Evolutionary conservation across 1,140 invertebrate genomes (phyloP).

Genomic region (Limonius californicus): DNA sequence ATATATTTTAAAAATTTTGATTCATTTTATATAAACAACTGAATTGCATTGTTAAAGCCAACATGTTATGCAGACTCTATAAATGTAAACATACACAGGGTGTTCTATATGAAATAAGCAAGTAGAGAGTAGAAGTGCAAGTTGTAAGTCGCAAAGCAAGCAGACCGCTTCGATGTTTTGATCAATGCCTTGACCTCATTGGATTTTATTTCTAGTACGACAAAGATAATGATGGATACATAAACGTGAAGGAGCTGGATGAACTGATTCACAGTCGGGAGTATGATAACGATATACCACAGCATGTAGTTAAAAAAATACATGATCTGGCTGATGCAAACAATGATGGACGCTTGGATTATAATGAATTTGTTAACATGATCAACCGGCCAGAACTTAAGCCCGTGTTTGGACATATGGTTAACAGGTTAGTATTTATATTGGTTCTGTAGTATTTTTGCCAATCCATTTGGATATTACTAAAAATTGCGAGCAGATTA

Average conservation of each 20-base stretch:
- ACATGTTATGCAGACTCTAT: background rate
- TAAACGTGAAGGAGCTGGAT: conserved; percentile 67
- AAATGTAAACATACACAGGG: too few species aligned
- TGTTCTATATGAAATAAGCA: too few species aligned
- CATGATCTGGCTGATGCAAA: conserved; percentile 67
- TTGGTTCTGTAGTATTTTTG: too few species aligned
- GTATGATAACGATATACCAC: conserved; percentile 68
- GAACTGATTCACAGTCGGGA: conserved; percentile 57
- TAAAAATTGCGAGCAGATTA: too few species aligned
- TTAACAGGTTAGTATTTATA: conserved; percentile 17
- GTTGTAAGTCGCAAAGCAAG: too few species aligned
- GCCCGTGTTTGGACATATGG: conserved; percentile 54
- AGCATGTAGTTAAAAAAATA: conserved; percentile 66
- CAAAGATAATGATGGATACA: conserved; percentile 64
- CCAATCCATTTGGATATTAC: too few species aligned
- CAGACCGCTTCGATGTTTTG: too few species aligned
- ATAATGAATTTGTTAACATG: conserved; percentile 76
- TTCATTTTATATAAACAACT: too few species aligned
- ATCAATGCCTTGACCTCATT: too few species aligned
- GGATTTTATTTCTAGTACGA: conserved; percentile 1
- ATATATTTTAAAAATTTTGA: too few species aligned
- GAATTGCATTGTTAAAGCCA: background rate
- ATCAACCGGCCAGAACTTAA: conserved; percentile 62
- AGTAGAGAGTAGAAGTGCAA: too few species aligned
- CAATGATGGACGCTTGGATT: conserved; percentile 68